Evolutionary conservation across 2,888 invertebrate species (phyloP).

Genomic region (Brachynemurus nebulosus): DNA sequence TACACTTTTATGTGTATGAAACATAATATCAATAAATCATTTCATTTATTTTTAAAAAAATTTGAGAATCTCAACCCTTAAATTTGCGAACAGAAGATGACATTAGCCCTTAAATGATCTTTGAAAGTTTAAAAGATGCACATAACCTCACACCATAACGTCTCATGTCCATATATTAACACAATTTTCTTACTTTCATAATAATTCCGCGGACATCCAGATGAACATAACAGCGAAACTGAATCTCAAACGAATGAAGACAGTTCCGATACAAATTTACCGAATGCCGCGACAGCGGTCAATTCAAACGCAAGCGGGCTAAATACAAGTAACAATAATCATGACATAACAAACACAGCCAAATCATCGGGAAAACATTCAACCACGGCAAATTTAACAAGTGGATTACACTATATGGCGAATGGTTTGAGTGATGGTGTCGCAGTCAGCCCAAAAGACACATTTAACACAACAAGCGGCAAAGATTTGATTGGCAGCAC

Average conservation of each 20-base stretch:
- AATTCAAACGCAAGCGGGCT: background rate
- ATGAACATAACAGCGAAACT: slow-evolving; percentile 75
- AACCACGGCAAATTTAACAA: slow-evolving; percentile 18
- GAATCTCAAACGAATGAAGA: slow-evolving; percentile 74
- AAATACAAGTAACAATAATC: slow-evolving; percentile 27
- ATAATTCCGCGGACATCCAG: no score
- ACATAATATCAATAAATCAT: no score
- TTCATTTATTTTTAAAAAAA: no score
- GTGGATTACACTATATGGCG: slow-evolving; percentile 14
- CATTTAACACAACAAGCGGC: slow-evolving; percentile 20
- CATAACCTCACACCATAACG: no score
- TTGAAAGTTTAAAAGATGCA: no score
- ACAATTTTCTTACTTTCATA: no score
- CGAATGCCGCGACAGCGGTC: slow-evolving; percentile 21
- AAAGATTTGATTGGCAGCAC: slow-evolving; percentile 55
- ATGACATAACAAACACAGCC: slow-evolving; percentile 25
- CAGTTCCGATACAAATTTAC: slow-evolving; percentile 46
- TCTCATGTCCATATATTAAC: no score
- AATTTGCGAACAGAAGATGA: no score
- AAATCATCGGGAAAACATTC: slow-evolving; percentile 31
- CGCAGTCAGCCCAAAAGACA: slow-evolving; percentile 23
- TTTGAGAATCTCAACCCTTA: no score
- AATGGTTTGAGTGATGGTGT: slow-evolving; percentile 28
- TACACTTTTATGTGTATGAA: no score
- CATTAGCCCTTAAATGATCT: no score